A percentile compares a stretch with the other conserved stretches of the same genome.
phyloP scores from a whole-genome alignment of 2,113 vertebrate genomes.

The Coregonus clupeaformis region DNA sequence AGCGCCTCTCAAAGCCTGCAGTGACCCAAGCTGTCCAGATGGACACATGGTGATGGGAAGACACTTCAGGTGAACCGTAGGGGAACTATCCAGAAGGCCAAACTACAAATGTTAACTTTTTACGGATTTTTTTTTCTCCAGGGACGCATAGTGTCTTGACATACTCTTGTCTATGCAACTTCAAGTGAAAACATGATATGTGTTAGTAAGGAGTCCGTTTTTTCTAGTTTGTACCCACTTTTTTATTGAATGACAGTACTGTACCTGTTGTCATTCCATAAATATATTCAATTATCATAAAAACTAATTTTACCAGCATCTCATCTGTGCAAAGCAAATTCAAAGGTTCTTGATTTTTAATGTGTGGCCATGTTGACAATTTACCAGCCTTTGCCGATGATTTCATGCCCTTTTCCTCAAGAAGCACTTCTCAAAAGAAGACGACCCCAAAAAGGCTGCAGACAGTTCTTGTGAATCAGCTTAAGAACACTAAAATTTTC shows the following conservation, averaged over 20 bases:
- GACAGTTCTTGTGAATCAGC: conserved; percentile 58
- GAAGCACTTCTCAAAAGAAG: conserved; percentile 30
- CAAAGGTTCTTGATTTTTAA: conserved; percentile 17
- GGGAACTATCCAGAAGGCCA: conserved; percentile 26
- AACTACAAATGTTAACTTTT: neutral
- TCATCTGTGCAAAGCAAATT: neutral
- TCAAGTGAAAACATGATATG: neutral
- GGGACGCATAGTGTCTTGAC: no score
- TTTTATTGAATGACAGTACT: neutral
- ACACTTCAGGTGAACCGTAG: conserved; percentile 49
- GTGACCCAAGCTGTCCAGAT: conserved; percentile 64
- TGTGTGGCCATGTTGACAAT: conserved; percentile 26
- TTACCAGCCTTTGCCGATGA: conserved; percentile 24
- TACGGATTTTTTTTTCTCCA: neutral
- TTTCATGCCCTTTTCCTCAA: conserved; percentile 30
- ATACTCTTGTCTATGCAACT: neutral
- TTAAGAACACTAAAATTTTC: conserved; percentile 38
- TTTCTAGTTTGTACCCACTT: neutral
- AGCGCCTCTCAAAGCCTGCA: conserved; percentile 40
- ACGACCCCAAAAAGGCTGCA: conserved; percentile 29
- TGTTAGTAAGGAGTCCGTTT: no score
- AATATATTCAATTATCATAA: neutral
- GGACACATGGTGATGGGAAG: conserved; percentile 34
- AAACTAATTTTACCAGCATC: no score
- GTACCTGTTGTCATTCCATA: conserved; percentile 1